A percentile compares a stretch with the other conserved stretches of the same genome.
Conservation (phyloP, 2,113 vertebrate genomes). For the Phasianus colchicus region DNA sequence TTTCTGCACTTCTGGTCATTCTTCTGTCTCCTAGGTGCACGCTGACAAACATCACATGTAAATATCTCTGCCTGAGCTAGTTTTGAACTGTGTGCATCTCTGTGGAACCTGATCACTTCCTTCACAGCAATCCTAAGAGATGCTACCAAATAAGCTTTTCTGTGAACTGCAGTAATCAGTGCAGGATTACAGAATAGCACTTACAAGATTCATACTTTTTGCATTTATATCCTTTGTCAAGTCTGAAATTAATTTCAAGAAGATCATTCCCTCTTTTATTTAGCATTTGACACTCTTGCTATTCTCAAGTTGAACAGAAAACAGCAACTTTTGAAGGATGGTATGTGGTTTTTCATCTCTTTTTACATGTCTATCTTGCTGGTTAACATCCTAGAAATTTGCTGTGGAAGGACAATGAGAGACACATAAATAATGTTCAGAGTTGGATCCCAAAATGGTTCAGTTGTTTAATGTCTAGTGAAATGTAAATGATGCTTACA, state of each 20-base stretch:
- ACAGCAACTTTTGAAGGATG: neutral
- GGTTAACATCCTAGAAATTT: neutral
- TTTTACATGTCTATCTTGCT: neutral
- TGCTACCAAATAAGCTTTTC: neutral
- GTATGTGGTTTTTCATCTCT: neutral
- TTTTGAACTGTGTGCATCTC: neutral
- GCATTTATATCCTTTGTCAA: neutral
- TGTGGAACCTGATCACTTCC: neutral
- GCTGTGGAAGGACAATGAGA: neutral
- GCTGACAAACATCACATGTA: rapidly evolving
- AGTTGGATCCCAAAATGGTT: neutral
- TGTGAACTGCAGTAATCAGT: neutral
- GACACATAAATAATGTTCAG: neutral
- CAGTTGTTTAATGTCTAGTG: conserved; percentile 26
- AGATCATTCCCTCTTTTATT: neutral
- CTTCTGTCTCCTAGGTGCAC: neutral
- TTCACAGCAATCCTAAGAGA: neutral
- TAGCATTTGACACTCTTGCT: neutral
- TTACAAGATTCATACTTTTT: neutral
- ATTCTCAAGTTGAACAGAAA: neutral
- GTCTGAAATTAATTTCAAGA: neutral
- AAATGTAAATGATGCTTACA: conserved; percentile 41
- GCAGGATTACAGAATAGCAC: neutral
- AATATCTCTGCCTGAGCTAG: neutral
- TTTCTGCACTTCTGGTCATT: neutral